Evolutionary conservation across 2,888 invertebrate species (phyloP).

Genomic region (Hyposoter didymator): DNA sequence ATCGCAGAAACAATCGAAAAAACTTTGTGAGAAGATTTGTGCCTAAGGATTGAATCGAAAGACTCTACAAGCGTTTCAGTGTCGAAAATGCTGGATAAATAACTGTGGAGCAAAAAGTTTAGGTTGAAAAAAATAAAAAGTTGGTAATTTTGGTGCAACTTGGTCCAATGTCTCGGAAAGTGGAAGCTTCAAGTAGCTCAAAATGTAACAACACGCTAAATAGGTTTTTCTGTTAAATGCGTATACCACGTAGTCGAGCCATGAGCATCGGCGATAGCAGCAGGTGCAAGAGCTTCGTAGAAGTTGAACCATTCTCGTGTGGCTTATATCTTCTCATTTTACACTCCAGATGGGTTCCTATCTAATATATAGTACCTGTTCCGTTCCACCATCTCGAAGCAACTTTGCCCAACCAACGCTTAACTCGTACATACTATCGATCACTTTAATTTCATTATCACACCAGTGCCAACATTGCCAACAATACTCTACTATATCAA

Average conservation of each 20-base stretch:
- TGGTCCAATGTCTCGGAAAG: not conserved
- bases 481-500: slow-evolving; percentile 36
- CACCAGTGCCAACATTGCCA: slow-evolving; percentile 71
- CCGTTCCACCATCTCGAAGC: slow-evolving; percentile 29
- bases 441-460: slow-evolving; percentile 78
- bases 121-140: not conserved
- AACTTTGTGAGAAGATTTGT: not conserved
- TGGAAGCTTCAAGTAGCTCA: slow-evolving; percentile 6
- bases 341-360: slow-evolving; percentile 60
- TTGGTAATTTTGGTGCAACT: not conserved
- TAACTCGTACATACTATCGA: slow-evolving; percentile 69
- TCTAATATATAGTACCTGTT: slow-evolving; percentile 37
- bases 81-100: not conserved
- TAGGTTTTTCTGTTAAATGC: slow-evolving; percentile 30
- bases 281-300: slow-evolving; percentile 44
- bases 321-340: slow-evolving; percentile 48
- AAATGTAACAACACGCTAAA: slow-evolving; percentile 25
- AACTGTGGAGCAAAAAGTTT: not conserved
- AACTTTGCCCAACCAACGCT: slow-evolving; percentile 50
- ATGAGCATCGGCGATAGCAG: slow-evolving; percentile 32
- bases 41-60: not conserved
- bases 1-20: not conserved
- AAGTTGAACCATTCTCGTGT: slow-evolving; percentile 54
- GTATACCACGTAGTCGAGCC: slow-evolving; percentile 8
- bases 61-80: not conserved